phyloP scores from a whole-genome alignment of 2,113 vertebrate species.

The crab-eating macaque (Macaca fascicularis) region T2T-MFA8v1.1 NC_088392.1:24304501-24305000 shows the following conservation, averaged over 20 bases:
- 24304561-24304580: neutral
- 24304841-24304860: neutral
- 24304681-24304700: neutral
- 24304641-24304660: neutral
- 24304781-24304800: neutral
- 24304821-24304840: neutral
- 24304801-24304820: neutral
- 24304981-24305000: neutral
- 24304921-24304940: neutral
- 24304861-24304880: neutral
- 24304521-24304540: neutral
- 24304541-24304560: neutral
- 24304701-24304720: neutral
- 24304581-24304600: neutral
- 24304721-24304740: neutral
- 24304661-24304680: neutral
- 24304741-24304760: slow-evolving; percentile 28
- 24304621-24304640: neutral
- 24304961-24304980: neutral
- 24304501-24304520: neutral
- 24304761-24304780: neutral
- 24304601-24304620: neutral
- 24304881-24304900: neutral
- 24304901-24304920: neutral
- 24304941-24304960: neutral